Evolutionary conservation across 2,113 vertebrate genomes (phyloP).

Genomic region (Pelvicachromis taeniatus): DNA sequence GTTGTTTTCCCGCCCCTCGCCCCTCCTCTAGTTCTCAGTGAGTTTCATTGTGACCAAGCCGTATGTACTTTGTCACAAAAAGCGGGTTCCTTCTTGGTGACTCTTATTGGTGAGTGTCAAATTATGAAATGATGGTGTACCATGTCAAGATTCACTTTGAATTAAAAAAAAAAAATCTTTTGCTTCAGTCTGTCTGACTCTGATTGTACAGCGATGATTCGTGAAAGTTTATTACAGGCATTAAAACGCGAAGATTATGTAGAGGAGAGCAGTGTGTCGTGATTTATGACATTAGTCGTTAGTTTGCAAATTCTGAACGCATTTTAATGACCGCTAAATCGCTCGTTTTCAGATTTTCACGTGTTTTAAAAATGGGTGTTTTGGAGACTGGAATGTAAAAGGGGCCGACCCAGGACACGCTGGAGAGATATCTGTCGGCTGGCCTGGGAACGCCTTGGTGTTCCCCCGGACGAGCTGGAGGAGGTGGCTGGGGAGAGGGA

Average conservation of each 20-base stretch:
- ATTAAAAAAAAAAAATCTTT: constrained; percentile 92
- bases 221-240: background rate
- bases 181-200: constrained; percentile 75
- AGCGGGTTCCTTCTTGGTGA: constrained; percentile 99
- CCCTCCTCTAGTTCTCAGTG: constrained; percentile 92
- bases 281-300: background rate
- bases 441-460: background rate
- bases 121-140: constrained; percentile 97
- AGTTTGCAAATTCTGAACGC: background rate
- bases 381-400: background rate
- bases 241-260: background rate
- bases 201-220: background rate
- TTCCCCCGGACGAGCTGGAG: background rate
- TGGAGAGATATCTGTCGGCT: background rate
- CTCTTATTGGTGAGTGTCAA: constrained; percentile 99
- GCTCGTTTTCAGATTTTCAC: background rate
- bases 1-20: constrained; percentile 76
- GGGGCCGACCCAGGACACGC: background rate
- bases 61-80: constrained; percentile 99
- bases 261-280: background rate
- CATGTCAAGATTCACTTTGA: constrained; percentile 99
- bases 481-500: background rate
- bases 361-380: background rate
- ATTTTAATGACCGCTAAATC: background rate
- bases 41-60: constrained; percentile 99